These are phyloP conservation scores for Macrotrachela quadricornifera DNA, from an alignment of 1,140 invertebrate species.

Conservation along the genomic window DNA sequence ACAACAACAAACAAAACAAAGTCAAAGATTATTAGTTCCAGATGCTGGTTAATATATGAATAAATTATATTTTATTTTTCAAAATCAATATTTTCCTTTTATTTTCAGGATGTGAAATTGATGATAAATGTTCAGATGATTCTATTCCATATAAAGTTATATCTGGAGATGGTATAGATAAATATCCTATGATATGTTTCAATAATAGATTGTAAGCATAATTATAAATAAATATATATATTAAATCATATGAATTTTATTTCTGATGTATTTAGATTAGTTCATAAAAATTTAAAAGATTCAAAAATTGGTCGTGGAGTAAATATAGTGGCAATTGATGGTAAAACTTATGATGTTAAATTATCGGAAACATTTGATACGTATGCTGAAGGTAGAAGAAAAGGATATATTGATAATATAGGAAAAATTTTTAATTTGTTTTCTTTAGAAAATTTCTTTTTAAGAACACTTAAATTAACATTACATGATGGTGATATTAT, in stretches of 20 bases:
- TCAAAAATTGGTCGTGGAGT: slow-evolving; percentile 17
- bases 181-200: slow-evolving; percentile 15
- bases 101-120: slow-evolving; percentile 5
- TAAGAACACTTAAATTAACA: slow-evolving; percentile 15
- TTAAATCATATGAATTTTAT: neutral
- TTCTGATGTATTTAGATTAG: slow-evolving; percentile 11
- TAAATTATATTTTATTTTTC: no score
- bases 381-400: slow-evolving; percentile 16
- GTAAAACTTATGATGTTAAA: slow-evolving; percentile 15
- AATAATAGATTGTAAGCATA: slow-evolving; percentile 15
- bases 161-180: slow-evolving; percentile 15
- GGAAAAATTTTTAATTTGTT: neutral
- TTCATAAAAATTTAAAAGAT: slow-evolving; percentile 12
- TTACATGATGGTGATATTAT: slow-evolving; percentile 14
- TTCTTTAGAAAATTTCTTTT: slow-evolving; percentile 15
- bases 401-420: neutral
- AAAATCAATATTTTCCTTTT: no score
- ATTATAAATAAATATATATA: no score
- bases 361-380: slow-evolving; percentile 16
- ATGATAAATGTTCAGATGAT: slow-evolving; percentile 10
- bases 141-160: slow-evolving; percentile 16
- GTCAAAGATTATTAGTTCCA: no score
- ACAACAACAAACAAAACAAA: no score
- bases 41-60: no score
- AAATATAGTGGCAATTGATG: slow-evolving; percentile 15